Conservation (phyloP, 1,140 invertebrate genomes). For the Megathymus violae region DNA sequence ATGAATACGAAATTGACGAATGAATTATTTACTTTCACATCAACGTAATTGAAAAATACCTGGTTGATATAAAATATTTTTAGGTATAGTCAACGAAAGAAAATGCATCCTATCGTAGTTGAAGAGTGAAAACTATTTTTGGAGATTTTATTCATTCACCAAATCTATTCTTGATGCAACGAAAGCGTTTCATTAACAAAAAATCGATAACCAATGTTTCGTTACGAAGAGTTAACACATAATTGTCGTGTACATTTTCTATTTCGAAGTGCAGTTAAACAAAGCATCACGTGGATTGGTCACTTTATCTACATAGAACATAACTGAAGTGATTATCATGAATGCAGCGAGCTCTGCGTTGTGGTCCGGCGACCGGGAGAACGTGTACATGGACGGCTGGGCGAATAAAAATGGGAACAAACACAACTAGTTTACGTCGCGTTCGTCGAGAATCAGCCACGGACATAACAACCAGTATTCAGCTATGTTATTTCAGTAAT, state of each 20-base stretch:
- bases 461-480: constrained; percentile 80
- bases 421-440: constrained; percentile 38
- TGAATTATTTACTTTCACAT: too few relatives aligned
- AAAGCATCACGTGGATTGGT: constrained; percentile 55
- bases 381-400: constrained; percentile 41
- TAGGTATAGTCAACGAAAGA: too few relatives aligned
- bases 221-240: not conserved
- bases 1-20: too few relatives aligned
- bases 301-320: constrained; percentile 50
- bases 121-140: too few relatives aligned
- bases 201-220: not conserved
- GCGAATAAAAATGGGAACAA: constrained; percentile 20
- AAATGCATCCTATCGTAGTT: too few relatives aligned
- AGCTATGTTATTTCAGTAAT: constrained; percentile 64
- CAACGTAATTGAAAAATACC: too few relatives aligned
- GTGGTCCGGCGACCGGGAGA: constrained; percentile 6
- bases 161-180: too few relatives aligned
- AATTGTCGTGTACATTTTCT: not conserved
- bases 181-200: too few relatives aligned
- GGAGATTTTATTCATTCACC: too few relatives aligned
- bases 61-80: too few relatives aligned
- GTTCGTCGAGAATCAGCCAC: constrained; percentile 80
- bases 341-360: constrained; percentile 62
- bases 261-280: constrained; percentile 42
- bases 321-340: constrained; percentile 83